Evolutionary conservation across 2,113 vertebrate genomes (phyloP).

Genomic region (Helogale parvula): DNA sequence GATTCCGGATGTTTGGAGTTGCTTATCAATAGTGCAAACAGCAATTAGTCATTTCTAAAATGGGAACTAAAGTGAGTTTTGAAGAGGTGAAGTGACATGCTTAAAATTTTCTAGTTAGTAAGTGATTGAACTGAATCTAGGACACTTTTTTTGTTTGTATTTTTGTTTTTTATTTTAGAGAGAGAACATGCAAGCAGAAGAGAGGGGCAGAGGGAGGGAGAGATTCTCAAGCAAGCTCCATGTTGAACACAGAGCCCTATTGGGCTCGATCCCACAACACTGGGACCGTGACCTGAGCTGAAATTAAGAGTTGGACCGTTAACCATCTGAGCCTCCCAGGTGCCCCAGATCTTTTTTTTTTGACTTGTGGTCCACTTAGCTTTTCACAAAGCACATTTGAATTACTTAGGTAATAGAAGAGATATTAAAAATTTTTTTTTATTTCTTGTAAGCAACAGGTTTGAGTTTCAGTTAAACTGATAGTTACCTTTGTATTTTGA

Average conservation of each 20-base stretch:
- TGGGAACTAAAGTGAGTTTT: constrained; percentile 26
- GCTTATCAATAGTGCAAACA: constrained; percentile 43
- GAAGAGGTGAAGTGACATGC: constrained; percentile 10
- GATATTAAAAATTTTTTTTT: neutral
- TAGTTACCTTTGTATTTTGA: constrained; percentile 9
- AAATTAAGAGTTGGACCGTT: too few species aligned
- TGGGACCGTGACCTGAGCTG: too few species aligned
- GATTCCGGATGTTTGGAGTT: constrained; percentile 1
- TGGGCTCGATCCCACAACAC: too few species aligned
- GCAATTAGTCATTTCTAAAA: neutral
- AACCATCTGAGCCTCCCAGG: too few species aligned
- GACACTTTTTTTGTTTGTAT: neutral
- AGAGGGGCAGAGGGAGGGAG: too few species aligned
- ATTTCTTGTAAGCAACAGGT: neutral
- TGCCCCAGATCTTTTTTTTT: neutral
- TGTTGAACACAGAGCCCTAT: too few species aligned
- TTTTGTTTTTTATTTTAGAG: too few species aligned
- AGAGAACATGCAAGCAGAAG: too few species aligned
- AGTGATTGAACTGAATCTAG: constrained; percentile 15
- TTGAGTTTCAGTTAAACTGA: neutral
- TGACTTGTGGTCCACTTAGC: neutral
- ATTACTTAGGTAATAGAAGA: neutral
- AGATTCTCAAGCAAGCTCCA: too few species aligned
- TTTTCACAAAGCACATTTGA: neutral
- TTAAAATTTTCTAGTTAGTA: constrained; percentile 39